Evolutionary conservation across 2,113 vertebrate genomes (phyloP), one percentile per base, ranked within the genome.

Genomic region (Triplophysa dalaica): DNA sequence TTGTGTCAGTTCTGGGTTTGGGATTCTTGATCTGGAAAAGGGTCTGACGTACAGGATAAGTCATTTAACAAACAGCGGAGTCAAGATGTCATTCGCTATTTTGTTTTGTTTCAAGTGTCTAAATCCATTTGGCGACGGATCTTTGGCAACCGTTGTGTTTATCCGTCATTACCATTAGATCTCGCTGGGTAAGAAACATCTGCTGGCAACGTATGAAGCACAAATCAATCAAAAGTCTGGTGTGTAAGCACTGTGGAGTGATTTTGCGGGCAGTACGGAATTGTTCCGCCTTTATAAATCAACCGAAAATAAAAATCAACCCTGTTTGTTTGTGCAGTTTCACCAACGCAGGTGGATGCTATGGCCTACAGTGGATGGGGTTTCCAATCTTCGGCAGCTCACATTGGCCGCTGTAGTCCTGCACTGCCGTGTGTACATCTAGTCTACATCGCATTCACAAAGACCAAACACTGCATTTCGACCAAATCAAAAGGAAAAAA

Each of bases 131-230:
- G 87, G 88, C 75, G 80, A 90, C 88, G 87, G 73, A 85, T 94
- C 94, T 96, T 95, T 95, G 93, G 94, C 93, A 93, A 93, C 87
- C 87, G 60, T 79, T 82, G 50, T 87, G 90, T 89, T 72, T 83
- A 87, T 84, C 85, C 81, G 86, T 85, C 83, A 26, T 66, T 72
- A 65, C 83, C 82, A 84, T 87, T 69, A 84, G 83, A 76, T 79
- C 82, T 84, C 84, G 85, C 68, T 75, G 78, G 81, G 70, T 80
- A 77, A 79, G 84, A 85, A 83, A 82, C 78, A 82, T 75, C 78
- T 75, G 70, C 38, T 77, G 58, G 85, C 78, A 81, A 84, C 82
- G 85, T 78, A 85, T 70, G 5, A 79, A 80, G 62, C 70, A 86
- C 60, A 83, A 83, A 84, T 75, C 50, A 75, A 85, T 77, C 26